Base-by-base conservation (phyloP, 2,888 invertebrate genomes). In the Acronicta alni region DNA sequence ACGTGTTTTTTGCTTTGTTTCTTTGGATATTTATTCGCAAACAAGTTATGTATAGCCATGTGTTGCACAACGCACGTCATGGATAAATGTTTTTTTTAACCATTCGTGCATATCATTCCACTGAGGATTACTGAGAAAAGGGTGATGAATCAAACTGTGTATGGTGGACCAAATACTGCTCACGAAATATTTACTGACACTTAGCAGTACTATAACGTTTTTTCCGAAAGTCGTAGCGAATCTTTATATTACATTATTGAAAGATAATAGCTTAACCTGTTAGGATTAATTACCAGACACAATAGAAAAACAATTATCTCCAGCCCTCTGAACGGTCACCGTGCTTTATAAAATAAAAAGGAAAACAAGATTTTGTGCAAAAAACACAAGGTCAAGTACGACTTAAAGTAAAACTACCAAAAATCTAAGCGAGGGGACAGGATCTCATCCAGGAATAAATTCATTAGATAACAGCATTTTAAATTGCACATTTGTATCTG, bases 1-100 rank as follows among this genome's bases (percentile, higher is more conserved):
- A 54, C 72, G 72, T 78, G 67, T 72, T 67, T 75, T 78, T 76
- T 76, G 46, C 56, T 72, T 74, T 74, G 72, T 75, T 73, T 63
- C 49, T 9, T 57, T 58, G 67, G 58, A 69, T 73, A 73, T 79
- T 77, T 81, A 75, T 71, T 67, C 67, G 66, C 71, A 58, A 75
- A 64, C 60, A 43, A 49, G 49, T 66, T 63, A 55, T 57, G 35
- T 48, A 57, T 45, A 43, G 51, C 42, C 63, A 60, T 72, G 57
- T 43, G 57, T 57, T 62, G 41, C 59, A 57, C 41, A 64, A 57
- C 26, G 7, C 20, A 53, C 69, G 69, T 73, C 69, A 73, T 62
- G 74, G 63, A 44, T 51, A n/a, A 38, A 47, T 61, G 45, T 68
- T 46, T 46, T 57, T 39, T 56, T 43, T 67, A 47, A 67, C 52